Evolutionary conservation across 2,888 invertebrate genomes (phyloP).

Genomic region (Podotricha telesiphe): DNA sequence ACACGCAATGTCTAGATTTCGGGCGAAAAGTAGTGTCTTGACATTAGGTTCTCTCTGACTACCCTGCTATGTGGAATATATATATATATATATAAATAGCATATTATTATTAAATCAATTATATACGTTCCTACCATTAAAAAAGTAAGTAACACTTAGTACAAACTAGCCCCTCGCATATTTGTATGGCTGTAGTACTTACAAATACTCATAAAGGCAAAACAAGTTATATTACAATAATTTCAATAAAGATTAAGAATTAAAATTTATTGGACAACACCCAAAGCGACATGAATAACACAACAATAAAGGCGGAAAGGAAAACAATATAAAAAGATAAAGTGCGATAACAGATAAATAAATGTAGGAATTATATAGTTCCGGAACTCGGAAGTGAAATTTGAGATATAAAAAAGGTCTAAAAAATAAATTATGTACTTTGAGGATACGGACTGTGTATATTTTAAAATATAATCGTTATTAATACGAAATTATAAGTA

Average conservation of each 20-base stretch:
- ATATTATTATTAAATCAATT: no score
- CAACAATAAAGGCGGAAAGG: slow-evolving; percentile 14
- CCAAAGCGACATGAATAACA: slow-evolving; percentile 4
- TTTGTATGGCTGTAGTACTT: not conserved
- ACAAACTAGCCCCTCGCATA: not conserved
- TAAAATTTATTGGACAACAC: slow-evolving; percentile 11
- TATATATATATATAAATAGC: no score
- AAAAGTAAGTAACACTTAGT: no score
- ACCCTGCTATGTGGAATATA: no score
- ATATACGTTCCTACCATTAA: no score
- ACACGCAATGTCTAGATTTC: no score
- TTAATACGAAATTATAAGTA: no score
- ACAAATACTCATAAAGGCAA: not conserved
- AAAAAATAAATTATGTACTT: slow-evolving; percentile 10
- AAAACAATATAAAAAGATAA: slow-evolving; percentile 19
- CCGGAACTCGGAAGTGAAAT: slow-evolving; percentile 25
- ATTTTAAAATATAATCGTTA: no score
- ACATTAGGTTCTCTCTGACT: no score
- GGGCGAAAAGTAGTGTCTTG: no score
- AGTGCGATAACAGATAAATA: slow-evolving; percentile 19
- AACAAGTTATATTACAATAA: slow-evolving; percentile 12
- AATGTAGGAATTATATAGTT: slow-evolving; percentile 6
- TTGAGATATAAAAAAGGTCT: slow-evolving; percentile 21
- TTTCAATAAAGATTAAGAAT: slow-evolving; percentile 3
- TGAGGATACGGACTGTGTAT: no score